phyloP scores from a whole-genome alignment of 2,113 vertebrate genomes.

The Scophthalmus maximus region DNA sequence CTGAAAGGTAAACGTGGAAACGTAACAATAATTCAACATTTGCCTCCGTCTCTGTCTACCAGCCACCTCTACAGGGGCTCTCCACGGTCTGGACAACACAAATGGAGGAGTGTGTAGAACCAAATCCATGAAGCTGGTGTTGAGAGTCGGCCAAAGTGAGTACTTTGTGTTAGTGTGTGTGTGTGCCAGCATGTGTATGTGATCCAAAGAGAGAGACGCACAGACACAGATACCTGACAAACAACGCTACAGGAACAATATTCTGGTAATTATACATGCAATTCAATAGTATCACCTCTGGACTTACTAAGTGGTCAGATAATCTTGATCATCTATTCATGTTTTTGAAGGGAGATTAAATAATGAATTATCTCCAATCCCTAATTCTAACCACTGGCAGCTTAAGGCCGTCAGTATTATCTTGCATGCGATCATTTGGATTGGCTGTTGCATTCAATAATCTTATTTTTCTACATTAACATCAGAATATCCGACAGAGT shows the following conservation, averaged over 20 bases:
- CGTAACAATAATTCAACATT: background rate
- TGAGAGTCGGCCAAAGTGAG: slow-evolving; percentile 99
- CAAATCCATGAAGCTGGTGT: slow-evolving; percentile 98
- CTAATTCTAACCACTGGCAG: slow-evolving; percentile 62
- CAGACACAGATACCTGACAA: background rate
- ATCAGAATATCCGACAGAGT: slow-evolving; percentile 24
- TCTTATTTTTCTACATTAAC: slow-evolving; percentile 26
- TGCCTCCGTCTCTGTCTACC: slow-evolving; percentile 17
- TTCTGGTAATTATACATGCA: background rate
- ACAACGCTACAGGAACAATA: background rate
- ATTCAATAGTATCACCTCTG: slow-evolving; percentile 33
- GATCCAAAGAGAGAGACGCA: background rate
- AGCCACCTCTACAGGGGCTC: slow-evolving; percentile 96
- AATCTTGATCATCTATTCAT: slow-evolving; percentile 50
- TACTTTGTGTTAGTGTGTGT: slow-evolving; percentile 33
- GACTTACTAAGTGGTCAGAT: slow-evolving; percentile 48
- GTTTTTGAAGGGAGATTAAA: slow-evolving; percentile 48
- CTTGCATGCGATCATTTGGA: slow-evolving; percentile 50
- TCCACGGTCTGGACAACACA: slow-evolving; percentile 94
- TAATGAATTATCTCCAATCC: slow-evolving; percentile 62
- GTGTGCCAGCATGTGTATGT: slow-evolving; percentile 9
- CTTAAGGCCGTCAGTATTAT: slow-evolving; percentile 62
- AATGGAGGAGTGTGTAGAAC: slow-evolving; percentile 93
- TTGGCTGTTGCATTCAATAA: slow-evolving; percentile 35
- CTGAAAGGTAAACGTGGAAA: slow-evolving; percentile 2